Base-by-base conservation (phyloP, 2,113 vertebrate species). In the Marmota monax region DNA sequence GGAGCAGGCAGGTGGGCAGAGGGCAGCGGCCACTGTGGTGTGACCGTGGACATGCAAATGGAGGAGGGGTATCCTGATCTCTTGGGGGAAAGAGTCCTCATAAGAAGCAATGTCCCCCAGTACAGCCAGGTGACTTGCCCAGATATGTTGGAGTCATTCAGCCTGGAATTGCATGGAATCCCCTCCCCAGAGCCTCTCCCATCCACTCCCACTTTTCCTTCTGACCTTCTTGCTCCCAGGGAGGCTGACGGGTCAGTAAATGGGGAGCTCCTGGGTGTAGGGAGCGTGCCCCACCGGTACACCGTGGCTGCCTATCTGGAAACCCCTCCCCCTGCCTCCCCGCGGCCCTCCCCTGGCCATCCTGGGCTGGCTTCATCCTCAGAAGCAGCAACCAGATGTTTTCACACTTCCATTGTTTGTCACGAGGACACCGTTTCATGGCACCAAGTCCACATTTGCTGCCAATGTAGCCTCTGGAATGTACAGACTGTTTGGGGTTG, bases 401-500 rank as follows among this genome's bases (percentile, higher is more conserved):
- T 22, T 39, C 73, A 18, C 7, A 23, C 65, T 85, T 79, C 51
- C 10, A 0, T 12, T 51, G 34, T 69, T 42, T 14, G 51, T 84
- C 39, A 32, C 2, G 1, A 94, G 93, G 96, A 91, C 88, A 20
- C 73, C 9, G 1, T 22, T 58, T 79, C 42, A 3, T 9, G 70
- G 53, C 82, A n/a, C 92, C 14, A 27, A n/a, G 63, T 79, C 61
- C 73, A 70, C 67, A 5, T 37, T 83, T 17, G 92, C 96, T 90
- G 84, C 96, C 85, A 88, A 63, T 16, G 0, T 76, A 37, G 87
- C 92, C 93, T 95, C 92, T 89, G 92, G 96, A 96, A 85, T 4
- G n/a, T 45, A 18, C 77, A 32, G 86, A 45, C 83, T 32, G 29
- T 88, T 95, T 86, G 88, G 88, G 73, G 96, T 97, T 96, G 89